Conservation (phyloP, 2,888 invertebrate species). For the Parascotia fuliginaria region DNA sequence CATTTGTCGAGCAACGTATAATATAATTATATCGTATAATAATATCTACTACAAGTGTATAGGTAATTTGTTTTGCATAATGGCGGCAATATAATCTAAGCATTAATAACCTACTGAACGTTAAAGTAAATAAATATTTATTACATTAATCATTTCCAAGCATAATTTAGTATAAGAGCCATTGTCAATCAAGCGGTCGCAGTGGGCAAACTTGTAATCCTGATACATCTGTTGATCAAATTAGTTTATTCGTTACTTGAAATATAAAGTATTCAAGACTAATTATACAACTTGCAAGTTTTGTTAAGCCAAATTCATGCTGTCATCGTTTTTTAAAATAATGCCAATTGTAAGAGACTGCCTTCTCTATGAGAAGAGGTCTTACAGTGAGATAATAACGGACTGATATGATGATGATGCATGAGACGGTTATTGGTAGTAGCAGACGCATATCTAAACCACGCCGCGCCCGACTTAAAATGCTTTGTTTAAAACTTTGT, state of each 20-base stretch:
- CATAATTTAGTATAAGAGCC: slow-evolving; percentile 67
- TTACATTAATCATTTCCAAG: slow-evolving; percentile 74
- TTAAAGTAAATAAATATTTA: slow-evolving; percentile 24
- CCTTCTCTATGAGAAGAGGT: too few species aligned
- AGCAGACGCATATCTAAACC: too few species aligned
- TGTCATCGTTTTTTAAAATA: too few species aligned
- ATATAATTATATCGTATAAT: slow-evolving; percentile 11
- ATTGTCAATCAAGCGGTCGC: slow-evolving; percentile 68
- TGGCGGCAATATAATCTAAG: slow-evolving; percentile 39
- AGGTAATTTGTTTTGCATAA: slow-evolving; percentile 20
- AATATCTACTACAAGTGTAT: slow-evolving; percentile 16
- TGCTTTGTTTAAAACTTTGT: too few species aligned
- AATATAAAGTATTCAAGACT: not conserved
- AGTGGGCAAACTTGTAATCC: slow-evolving; percentile 77
- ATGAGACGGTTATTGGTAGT: too few species aligned
- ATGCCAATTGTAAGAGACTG: too few species aligned
- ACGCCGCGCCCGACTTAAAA: too few species aligned
- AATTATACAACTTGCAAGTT: too few species aligned
- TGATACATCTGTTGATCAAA: slow-evolving; percentile 73
- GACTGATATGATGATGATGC: too few species aligned
- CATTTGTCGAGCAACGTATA: slow-evolving; percentile 16
- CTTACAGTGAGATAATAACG: too few species aligned
- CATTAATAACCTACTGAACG: slow-evolving; percentile 37
- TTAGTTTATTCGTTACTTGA: slow-evolving; percentile 19
- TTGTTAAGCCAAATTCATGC: too few species aligned